Evolutionary conservation across 1,140 invertebrate species (phyloP).

Genomic region (Aphidius ervi): DNA sequence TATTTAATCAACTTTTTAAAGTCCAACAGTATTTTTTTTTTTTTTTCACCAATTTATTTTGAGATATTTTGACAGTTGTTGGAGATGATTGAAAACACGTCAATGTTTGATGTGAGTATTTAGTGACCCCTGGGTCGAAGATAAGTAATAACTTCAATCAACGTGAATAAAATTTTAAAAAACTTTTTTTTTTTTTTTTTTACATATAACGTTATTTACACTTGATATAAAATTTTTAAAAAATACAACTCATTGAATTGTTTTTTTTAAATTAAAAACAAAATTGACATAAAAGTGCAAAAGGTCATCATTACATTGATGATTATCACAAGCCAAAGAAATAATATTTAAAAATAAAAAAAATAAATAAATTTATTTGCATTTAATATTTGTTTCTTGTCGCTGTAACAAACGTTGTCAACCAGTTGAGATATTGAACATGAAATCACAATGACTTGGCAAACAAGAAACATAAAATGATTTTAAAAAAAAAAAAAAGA

Average conservation of each 20-base stretch:
- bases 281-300: neutral
- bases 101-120: slow-evolving; percentile 40
- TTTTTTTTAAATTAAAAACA: neutral
- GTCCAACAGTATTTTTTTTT: too few relatives aligned
- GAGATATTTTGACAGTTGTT: neutral
- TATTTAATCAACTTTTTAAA: too few relatives aligned
- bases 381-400: too few relatives aligned
- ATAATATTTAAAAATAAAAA: too few relatives aligned
- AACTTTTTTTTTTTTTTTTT: neutral
- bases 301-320: too few relatives aligned
- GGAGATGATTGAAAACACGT: slow-evolving; percentile 43
- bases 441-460: slow-evolving; percentile 18
- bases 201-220: neutral
- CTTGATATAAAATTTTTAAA: neutral
- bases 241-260: neutral
- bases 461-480: neutral
- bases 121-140: slow-evolving; percentile 9
- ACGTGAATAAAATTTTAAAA: neutral
- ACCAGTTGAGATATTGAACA: slow-evolving; percentile 14
- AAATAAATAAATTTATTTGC: too few relatives aligned
- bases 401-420: too few relatives aligned
- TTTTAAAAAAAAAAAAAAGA: too few relatives aligned
- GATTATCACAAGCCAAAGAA: too few relatives aligned
- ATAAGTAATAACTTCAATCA: slow-evolving; percentile 3
- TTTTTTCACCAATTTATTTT: too few relatives aligned